Conservation (phyloP, 2,888 invertebrate genomes). For the Octonoba sinensis region DNA sequence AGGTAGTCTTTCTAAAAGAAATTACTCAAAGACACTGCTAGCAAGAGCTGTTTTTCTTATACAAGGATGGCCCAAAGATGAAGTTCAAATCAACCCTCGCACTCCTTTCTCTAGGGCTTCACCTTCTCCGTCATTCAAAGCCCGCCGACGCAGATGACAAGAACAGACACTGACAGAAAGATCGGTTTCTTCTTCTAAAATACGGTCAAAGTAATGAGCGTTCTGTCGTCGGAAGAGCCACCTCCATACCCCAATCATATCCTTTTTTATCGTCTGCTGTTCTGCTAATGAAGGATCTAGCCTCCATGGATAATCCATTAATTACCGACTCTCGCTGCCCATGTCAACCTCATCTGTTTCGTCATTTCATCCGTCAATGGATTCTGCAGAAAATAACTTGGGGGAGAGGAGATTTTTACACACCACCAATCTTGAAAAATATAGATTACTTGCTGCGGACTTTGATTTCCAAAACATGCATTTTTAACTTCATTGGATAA, state of each 20-base stretch:
- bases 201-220: constrained; percentile 63
- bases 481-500: too few relatives aligned
- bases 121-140: too few relatives aligned
- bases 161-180: constrained; percentile 2
- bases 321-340: constrained; percentile 53
- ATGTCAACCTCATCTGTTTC: constrained; percentile 63
- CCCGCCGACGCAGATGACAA: too few relatives aligned
- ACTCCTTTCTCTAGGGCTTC: too few relatives aligned
- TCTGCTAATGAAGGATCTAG: constrained; percentile 58
- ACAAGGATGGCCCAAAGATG: too few relatives aligned
- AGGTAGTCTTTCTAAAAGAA: too few relatives aligned
- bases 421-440: too few relatives aligned
- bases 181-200: constrained; percentile 45
- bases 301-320: constrained; percentile 64
- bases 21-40: too few relatives aligned
- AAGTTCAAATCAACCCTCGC: too few relatives aligned
- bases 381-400: constrained; percentile 14
- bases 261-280: neutral
- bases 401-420: neutral
- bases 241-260: neutral
- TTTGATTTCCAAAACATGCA: too few relatives aligned
- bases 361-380: constrained; percentile 62
- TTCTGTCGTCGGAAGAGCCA: constrained; percentile 45
- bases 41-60: too few relatives aligned
- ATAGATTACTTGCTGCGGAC: too few relatives aligned